Percentiles rank a stretch among this genome's conserved stretches.
Evolutionary conservation across 2,888 invertebrate genomes (phyloP).

Genomic region (Merodon equestris): DNA sequence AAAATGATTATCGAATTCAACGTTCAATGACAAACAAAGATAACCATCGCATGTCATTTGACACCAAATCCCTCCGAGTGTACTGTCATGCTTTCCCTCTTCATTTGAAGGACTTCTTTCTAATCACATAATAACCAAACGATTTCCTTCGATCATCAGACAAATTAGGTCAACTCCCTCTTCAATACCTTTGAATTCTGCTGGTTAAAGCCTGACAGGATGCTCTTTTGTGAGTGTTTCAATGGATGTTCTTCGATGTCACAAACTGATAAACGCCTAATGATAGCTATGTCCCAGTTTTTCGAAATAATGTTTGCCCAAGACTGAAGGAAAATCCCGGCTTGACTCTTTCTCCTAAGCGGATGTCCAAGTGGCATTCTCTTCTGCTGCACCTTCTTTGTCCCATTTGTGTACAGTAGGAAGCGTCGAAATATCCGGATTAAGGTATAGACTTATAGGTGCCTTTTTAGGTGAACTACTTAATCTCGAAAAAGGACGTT

Average conservation of each 20-base stretch:
- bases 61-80: constrained; percentile 30
- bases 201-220: constrained; percentile 20
- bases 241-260: constrained; percentile 36
- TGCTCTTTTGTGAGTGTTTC: constrained; percentile 38
- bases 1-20: constrained; percentile 11
- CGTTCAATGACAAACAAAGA: constrained; percentile 25
- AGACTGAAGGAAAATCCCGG: constrained; percentile 51
- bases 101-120: constrained; percentile 1
- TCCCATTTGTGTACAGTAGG: constrained; percentile 32
- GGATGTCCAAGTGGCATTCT: constrained; percentile 56
- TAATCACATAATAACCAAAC: constrained; percentile 48
- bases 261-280: constrained; percentile 45
- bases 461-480: constrained; percentile 9
- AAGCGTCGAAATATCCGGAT: constrained; percentile 62
- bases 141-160: constrained; percentile 44
- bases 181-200: constrained; percentile 15
- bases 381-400: constrained; percentile 1
- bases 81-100: constrained; percentile 21
- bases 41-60: constrained; percentile 45
- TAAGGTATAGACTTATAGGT: constrained; percentile 31
- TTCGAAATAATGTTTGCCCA: constrained; percentile 21
- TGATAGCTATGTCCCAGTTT: constrained; percentile 13
- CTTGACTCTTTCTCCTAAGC: constrained; percentile 58
- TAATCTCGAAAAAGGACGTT: constrained; percentile 46
- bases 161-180: constrained; percentile 48